phyloP scores from a whole-genome alignment of 2,797 vertebrate genomes.

The Onychomys leucogaster region DNA sequence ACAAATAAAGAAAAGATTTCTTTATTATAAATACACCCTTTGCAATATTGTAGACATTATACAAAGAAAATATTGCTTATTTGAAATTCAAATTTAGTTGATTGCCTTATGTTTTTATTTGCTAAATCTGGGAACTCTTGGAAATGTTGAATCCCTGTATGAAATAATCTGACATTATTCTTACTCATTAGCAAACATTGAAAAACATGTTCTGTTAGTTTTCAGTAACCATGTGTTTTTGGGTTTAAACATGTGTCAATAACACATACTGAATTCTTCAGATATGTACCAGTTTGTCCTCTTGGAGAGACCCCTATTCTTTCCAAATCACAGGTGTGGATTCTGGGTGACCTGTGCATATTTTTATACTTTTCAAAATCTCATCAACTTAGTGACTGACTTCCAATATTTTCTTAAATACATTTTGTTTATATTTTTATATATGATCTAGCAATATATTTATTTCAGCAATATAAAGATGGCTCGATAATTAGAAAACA shows the following conservation, averaged over 20 bases:
- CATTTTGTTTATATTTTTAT: background rate
- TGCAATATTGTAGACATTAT: conserved; percentile 2
- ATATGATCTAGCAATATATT: background rate
- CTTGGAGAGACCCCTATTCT: background rate
- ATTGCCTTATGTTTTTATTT: conserved; percentile 33
- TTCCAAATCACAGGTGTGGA: background rate
- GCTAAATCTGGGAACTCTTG: background rate
- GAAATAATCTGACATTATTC: background rate
- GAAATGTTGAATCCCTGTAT: background rate
- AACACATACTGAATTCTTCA: conserved; percentile 12
- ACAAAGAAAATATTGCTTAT: background rate
- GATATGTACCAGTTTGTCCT: background rate
- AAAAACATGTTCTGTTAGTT: background rate
- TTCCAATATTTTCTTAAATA: background rate
- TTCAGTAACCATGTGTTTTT: background rate
- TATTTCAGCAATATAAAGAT: background rate
- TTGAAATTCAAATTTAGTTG: conserved; percentile 46
- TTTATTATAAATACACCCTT: background rate
- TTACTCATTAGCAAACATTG: conserved; percentile 23
- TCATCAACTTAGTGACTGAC: conserved; percentile 13
- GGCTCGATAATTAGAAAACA: background rate
- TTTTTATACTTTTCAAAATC: background rate
- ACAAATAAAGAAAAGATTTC: conserved; percentile 3
- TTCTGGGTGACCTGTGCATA: background rate
- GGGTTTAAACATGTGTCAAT: background rate